Evolutionary conservation across 92 coral and sea anemone genomes (phyloP).

Genomic region (Blastomussa wellsi): DNA sequence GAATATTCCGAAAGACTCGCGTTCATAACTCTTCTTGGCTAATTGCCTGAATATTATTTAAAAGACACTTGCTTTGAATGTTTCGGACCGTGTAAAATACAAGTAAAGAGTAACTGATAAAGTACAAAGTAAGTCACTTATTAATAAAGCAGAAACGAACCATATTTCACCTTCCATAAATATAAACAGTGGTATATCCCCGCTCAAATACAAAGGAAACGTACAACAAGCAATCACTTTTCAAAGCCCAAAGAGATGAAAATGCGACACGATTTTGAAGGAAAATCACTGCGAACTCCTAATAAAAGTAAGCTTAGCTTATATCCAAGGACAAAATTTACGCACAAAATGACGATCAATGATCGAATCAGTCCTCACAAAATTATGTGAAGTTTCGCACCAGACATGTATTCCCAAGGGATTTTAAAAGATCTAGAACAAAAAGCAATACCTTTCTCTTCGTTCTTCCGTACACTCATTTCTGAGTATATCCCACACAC

Average conservation of each 20-base stretch:
- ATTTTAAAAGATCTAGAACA: slow-evolving; percentile 1
- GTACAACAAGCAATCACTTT: neutral
- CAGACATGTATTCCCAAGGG: slow-evolving; percentile 34
- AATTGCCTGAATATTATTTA: neutral
- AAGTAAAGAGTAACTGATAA: neutral
- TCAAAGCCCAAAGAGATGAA: neutral
- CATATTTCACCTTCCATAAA: neutral
- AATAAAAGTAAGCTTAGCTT: neutral
- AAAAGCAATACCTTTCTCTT: slow-evolving; percentile 38
- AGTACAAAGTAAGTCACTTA: neutral
- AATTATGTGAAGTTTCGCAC: neutral
- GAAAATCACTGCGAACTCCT: neutral
- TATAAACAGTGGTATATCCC: neutral
- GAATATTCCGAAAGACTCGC: neutral
- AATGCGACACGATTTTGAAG: neutral
- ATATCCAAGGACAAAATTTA: neutral
- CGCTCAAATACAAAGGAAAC: neutral
- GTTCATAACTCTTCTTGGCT: neutral
- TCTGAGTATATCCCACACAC: slow-evolving; percentile 2
- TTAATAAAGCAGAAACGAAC: neutral
- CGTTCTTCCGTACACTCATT: slow-evolving; percentile 43
- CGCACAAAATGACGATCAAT: no score
- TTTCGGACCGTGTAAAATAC: neutral
- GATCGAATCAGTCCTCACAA: neutral
- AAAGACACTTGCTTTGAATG: neutral